A percentile compares a stretch with the other conserved stretches of the same genome.
These are phyloP conservation scores for Podarcis cretensis DNA, from an alignment of 2,113 vertebrate species.

Conservation along the genomic window DNA sequence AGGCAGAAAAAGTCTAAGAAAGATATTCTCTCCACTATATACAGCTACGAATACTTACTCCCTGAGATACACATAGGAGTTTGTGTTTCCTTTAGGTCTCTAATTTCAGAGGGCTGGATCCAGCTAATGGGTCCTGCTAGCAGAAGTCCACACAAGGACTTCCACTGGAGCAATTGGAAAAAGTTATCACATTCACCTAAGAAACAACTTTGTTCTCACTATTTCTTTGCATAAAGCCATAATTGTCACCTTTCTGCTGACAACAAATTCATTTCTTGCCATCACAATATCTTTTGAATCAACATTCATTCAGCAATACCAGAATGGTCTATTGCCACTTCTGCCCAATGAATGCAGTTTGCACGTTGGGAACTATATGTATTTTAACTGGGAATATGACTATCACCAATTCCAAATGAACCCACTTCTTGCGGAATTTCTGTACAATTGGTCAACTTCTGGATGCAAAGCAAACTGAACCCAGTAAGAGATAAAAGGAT, in stretches of 20 bases:
- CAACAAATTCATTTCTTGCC: neutral
- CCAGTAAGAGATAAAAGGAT: conserved; percentile 43
- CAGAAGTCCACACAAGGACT: no score
- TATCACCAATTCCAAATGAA: neutral
- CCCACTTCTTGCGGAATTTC: conserved; percentile 19
- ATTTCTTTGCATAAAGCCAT: neutral
- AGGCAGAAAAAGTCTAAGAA: neutral
- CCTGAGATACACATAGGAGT: neutral
- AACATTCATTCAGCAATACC: neutral
- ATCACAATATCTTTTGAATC: neutral
- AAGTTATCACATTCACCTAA: neutral
- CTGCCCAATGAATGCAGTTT: neutral
- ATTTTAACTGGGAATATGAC: conserved; percentile 20
- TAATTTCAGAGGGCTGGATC: neutral
- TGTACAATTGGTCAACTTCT: conserved; percentile 15
- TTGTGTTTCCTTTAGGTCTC: neutral
- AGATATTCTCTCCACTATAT: neutral
- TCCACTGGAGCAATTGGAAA: no score
- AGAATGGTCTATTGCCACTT: neutral
- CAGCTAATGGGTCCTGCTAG: no score
- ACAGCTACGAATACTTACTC: neutral
- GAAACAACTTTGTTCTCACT: neutral
- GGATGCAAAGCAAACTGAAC: conserved; percentile 20
- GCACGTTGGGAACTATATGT: neutral
- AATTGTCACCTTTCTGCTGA: neutral